Evolutionary conservation across 2,797 vertebrate genomes (phyloP), one percentile per base, ranked within the genome.

Genomic region (Coregonus sp.): DNA sequence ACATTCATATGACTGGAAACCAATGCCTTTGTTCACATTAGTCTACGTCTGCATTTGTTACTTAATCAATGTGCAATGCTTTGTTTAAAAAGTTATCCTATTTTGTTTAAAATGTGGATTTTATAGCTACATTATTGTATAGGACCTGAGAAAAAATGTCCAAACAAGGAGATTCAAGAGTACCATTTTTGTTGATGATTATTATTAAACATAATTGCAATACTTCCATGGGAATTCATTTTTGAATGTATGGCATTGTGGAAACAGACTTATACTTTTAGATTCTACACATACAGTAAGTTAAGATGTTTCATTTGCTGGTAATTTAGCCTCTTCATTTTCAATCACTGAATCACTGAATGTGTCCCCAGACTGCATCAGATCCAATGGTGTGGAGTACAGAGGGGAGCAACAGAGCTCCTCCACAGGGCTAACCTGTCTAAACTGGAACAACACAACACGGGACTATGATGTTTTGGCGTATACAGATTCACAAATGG

Each of bases 371-470:
- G 96, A 93, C 51, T 97, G 96, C 79, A 61, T 95, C 73, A 86
- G 74, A 72, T 90, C 91, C 79, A 88, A 79, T 70, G 96, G 94
- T 75, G 82, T 79, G 76, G 88, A 88, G 33, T 96, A 96, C 87
- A 90, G 92, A 79, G 94, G 94, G 2, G 84, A 86, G 61, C 83
- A 90, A 59, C 78, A 88, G 72, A 90, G 79, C 79, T 90, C 96
- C 5, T 93, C 91, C 25, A 87, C 93, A 1, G 97, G 96, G 14
- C 90, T 93, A 72, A 84, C 80, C 51, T 97, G 97, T 85, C 89
- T 96, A 12, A 95, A 93, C 88, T 96, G 96, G 97, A 91, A 83
- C 84, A 91, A 89, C 29, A 83, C 77, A 2, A 87, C 85, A 35
- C 89, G 86, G 40, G 89, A 92, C 84, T 92, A 93, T 80, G 87